Evolutionary conservation across 2,888 invertebrate genomes (phyloP).

Genomic region (Cyaniris semiargus): DNA sequence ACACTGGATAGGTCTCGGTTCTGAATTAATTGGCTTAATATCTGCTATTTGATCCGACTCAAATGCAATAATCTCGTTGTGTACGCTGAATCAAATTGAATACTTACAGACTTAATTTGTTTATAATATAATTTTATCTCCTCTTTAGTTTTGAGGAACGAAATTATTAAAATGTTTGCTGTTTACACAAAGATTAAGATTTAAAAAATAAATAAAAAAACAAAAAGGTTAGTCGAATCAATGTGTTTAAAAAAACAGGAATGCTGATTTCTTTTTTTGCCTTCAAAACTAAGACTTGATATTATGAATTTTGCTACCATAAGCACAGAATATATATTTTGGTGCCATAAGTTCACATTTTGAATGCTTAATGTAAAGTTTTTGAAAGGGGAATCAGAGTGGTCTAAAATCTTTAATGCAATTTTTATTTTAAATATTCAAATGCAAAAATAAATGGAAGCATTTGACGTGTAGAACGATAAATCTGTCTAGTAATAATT

Average conservation of each 20-base stretch:
- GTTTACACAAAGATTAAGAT: neutral
- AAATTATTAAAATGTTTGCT: neutral
- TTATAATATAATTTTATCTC: neutral
- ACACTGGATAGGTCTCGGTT: conserved; percentile 44
- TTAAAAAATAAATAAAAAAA: neutral
- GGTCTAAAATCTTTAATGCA: neutral
- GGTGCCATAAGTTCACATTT: neutral
- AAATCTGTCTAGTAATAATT: conserved; percentile 29
- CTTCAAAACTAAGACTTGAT: neutral
- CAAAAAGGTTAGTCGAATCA: neutral
- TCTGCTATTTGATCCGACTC: conserved; percentile 41
- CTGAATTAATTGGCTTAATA: conserved; percentile 49
- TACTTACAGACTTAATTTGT: conserved; percentile 2
- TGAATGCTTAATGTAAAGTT: neutral
- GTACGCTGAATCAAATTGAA: conserved; percentile 32
- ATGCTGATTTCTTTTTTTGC: neutral
- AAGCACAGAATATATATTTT: too few species aligned
- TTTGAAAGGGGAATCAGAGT: neutral
- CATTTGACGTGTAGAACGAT: conserved; percentile 20
- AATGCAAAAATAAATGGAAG: neutral
- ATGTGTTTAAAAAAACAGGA: neutral
- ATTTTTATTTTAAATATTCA: neutral
- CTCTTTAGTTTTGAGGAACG: neutral
- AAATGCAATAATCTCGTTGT: conserved; percentile 37
- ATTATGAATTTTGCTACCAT: neutral